These are phyloP conservation scores for Chalcis sispes DNA, from an alignment of 2,888 invertebrate genomes.

Conservation along the genomic window DNA sequence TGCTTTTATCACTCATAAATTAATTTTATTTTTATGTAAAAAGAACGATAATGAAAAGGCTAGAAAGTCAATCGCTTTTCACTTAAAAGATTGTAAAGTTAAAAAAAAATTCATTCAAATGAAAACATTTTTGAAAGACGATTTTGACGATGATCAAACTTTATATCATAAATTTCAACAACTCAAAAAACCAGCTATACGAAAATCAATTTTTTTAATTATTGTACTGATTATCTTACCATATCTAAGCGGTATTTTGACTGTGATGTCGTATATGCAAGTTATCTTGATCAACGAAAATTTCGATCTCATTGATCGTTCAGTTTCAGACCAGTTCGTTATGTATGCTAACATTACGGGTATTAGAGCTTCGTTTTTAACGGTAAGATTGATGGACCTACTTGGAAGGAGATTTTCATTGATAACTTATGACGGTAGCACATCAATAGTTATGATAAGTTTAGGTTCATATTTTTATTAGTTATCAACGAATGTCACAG, in stretches of 20 bases:
- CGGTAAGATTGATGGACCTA: conserved; percentile 58
- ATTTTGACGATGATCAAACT: conserved; percentile 23
- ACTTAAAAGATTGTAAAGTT: conserved; percentile 36
- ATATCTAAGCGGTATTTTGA: conserved; percentile 65
- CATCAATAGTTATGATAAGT: no score
- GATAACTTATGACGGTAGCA: no score
- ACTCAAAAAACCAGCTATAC: conserved; percentile 34
- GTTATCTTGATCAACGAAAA: conserved; percentile 61
- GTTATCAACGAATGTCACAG: no score
- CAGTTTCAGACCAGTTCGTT: conserved; percentile 62
- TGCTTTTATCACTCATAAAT: conserved; percentile 63
- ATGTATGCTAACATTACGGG: conserved; percentile 59
- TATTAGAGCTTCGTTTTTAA: conserved; percentile 37
- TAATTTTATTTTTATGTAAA: conserved; percentile 63
- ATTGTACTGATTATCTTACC: conserved; percentile 62
- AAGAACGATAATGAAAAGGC: background rate
- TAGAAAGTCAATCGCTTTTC: conserved; percentile 22
- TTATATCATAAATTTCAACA: conserved; percentile 19
- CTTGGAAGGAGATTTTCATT: conserved; percentile 58
- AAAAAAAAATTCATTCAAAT: conserved; percentile 58
- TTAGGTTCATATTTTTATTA: no score
- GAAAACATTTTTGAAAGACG: conserved; percentile 38
- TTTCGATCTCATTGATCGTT: conserved; percentile 61
- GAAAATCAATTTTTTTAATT: conserved; percentile 59
- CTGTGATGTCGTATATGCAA: conserved; percentile 64